A percentile compares a stretch with the other conserved stretches of the same genome.
phyloP scores from a whole-genome alignment of 1,140 invertebrate genomes.

The Onthophagus taurus region DNA sequence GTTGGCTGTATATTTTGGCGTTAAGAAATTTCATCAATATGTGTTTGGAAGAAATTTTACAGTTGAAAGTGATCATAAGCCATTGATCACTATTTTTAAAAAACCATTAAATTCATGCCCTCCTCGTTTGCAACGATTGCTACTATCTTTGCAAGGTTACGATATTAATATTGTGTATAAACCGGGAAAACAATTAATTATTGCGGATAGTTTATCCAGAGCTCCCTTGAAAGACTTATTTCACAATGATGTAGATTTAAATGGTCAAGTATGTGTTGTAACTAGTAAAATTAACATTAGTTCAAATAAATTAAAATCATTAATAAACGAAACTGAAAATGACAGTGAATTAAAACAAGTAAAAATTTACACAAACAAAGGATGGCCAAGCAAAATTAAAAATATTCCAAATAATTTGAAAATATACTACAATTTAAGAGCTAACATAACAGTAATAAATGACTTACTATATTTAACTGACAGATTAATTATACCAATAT shows the following conservation, averaged over 20 bases:
- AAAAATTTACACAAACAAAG: slow-evolving; percentile 10
- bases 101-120: slow-evolving; percentile 18
- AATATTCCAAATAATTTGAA: slow-evolving; percentile 17
- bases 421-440: slow-evolving; percentile 2
- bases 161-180: slow-evolving; percentile 20
- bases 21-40: slow-evolving; percentile 19
- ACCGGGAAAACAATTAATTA: slow-evolving; percentile 23
- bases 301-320: slow-evolving; percentile 2
- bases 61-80: slow-evolving; percentile 23
- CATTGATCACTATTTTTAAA: slow-evolving; percentile 22
- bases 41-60: slow-evolving; percentile 18
- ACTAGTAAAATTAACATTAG: not conserved
- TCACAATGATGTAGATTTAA: slow-evolving; percentile 15
- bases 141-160: slow-evolving; percentile 19
- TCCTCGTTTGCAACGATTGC: slow-evolving; percentile 18
- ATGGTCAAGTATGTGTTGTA: slow-evolving; percentile 16
- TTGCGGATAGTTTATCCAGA: slow-evolving; percentile 32
- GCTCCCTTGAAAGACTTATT: slow-evolving; percentile 6
- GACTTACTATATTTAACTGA: slow-evolving; percentile 8
- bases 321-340: slow-evolving; percentile 10
- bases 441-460: not conserved
- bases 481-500: slow-evolving; percentile 22
- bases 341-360: slow-evolving; percentile 9
- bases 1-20: slow-evolving; percentile 18
- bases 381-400: slow-evolving; percentile 11